Evolutionary conservation across 37 sponge, comb jelly and placozoan genomes (phyloP).

Genomic region (Amphimedon queenslandica): DNA sequence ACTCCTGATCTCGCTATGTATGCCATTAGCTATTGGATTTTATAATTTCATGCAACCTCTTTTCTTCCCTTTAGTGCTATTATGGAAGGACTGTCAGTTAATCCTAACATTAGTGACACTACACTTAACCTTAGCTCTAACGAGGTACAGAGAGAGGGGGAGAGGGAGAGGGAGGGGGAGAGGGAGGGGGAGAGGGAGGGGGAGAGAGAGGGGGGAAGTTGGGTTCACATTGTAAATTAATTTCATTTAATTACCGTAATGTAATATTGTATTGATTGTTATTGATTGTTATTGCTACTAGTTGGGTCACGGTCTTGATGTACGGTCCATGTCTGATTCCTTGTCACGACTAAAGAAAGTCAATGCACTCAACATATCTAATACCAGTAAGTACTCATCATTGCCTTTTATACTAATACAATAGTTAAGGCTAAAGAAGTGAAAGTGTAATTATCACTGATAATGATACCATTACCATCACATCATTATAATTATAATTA

Average conservation of each 20-base stretch:
- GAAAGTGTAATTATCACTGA: too few species aligned
- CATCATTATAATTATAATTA: too few species aligned
- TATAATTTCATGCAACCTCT: neutral
- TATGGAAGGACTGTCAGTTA: slow-evolving; percentile 56
- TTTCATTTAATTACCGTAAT: too few species aligned
- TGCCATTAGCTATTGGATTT: slow-evolving; percentile 1
- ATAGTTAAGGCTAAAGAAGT: too few species aligned
- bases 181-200: too few species aligned
- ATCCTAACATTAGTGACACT: slow-evolving; percentile 49
- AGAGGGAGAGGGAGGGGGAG: too few species aligned
- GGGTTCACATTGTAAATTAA: too few species aligned
- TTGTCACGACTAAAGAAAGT: slow-evolving; percentile 23
- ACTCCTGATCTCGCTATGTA: slow-evolving; percentile 42
- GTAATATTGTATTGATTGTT: too few species aligned
- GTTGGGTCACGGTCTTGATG: slow-evolving; percentile 11
- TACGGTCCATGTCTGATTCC: slow-evolving; percentile 4
- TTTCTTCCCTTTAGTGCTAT: slow-evolving; percentile 30
- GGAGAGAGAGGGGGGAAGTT: too few species aligned
- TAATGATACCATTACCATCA: too few species aligned
- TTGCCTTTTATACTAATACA: too few species aligned
- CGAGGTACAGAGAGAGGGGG: slow-evolving; percentile 42
- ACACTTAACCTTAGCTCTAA: slow-evolving; percentile 45
- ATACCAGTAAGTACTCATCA: slow-evolving; percentile 36
- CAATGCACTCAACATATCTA: slow-evolving; percentile 34
- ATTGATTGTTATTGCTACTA: too few species aligned